Base-by-base conservation (phyloP, 2,888 invertebrate genomes). In the Oligia latruncula region DNA sequence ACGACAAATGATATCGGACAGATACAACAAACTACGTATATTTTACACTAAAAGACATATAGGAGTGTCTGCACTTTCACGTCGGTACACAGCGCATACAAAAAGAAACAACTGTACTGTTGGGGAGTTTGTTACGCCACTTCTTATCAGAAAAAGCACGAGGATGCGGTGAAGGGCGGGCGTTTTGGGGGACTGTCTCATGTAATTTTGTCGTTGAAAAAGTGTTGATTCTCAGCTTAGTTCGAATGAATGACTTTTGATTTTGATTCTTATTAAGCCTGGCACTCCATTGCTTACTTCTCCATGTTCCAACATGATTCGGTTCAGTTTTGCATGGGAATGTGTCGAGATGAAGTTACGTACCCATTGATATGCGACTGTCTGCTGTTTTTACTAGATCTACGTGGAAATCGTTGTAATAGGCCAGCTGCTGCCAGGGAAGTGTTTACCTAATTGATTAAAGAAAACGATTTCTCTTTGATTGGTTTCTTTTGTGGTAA, bases 251-350 rank as follows among this genome's bases (percentile, higher is more conserved):
- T 60, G n/a, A 60, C n/a, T n/a, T 55, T 58, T n/a, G 11, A 60
- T n/a, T 58, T 58, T 11, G 58, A 11, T 60, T 60, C n/a, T 60
- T 60, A n/a, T 60, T n/a, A 60, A 60, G 4, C n/a, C 23, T 70
- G 40, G 11, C n/a, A 67, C 74, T 86, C 83, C 83, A 79, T 75
- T 75, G 0, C 0, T 75, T 35, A 15, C 20, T 86, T 8, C 55
- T 86, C 74, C 5, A 13, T 78, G 87, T 66, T 4, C 13, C 40
- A 5, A 43, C 40, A 73, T 58, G 75, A 84, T 87, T 87, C 77
- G 66, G 80, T 88, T 79, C 73, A 81, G 88, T 88, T 89, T 88
- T 87, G 90, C 88, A 89, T 89, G 88, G 90, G 88, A 89, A 89
- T 89, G 90, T 74, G 62, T 81, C 65, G 87, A 89, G 88, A 89